phyloP scores from a whole-genome alignment of 2,797 vertebrate species.

The Sebastes paucispinis region DNA sequence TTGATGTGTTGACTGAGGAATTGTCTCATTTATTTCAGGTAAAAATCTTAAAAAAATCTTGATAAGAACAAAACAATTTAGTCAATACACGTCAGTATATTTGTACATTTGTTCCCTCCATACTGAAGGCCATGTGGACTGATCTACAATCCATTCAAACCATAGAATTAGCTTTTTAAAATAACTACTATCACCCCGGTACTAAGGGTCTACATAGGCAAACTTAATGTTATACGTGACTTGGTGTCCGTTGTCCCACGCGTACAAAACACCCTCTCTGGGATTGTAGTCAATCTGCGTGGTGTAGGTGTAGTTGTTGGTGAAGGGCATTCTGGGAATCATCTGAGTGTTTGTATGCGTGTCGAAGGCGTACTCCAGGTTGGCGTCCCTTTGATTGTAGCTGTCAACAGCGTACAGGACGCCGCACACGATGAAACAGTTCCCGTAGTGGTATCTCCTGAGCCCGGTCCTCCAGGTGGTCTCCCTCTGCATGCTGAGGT shows the following conservation, averaged over 20 bases:
- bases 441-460: conserved; percentile 89
- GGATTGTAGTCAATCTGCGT: conserved; percentile 99
- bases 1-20: conserved; percentile 38
- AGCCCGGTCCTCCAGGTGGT: conserved; percentile 96
- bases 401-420: conserved; percentile 96
- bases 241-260: conserved; percentile 98
- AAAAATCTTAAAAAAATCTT: conserved; percentile 21
- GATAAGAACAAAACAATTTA: conserved; percentile 26
- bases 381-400: conserved; percentile 88
- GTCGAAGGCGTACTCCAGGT: conserved; percentile 96
- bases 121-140: conserved; percentile 76
- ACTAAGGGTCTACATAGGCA: conserved; percentile 84
- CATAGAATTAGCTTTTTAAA: conserved; percentile 51
- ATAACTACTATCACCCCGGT: conserved; percentile 14
- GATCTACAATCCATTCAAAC: conserved; percentile 90
- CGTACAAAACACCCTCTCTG: conserved; percentile 92
- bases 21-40: conserved; percentile 39
- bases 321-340: conserved; percentile 92
- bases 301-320: conserved; percentile 92
- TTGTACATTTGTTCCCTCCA: conserved; percentile 46
- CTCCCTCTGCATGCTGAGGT: conserved; percentile 93
- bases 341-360: conserved; percentile 99
- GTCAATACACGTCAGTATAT: conserved; percentile 51
- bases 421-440: conserved; percentile 96
- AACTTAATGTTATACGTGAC: conserved; percentile 95